These are phyloP conservation scores for Pedetes capensis DNA, from an alignment of 2,113 vertebrate genomes.

Conservation along the genomic window DNA sequence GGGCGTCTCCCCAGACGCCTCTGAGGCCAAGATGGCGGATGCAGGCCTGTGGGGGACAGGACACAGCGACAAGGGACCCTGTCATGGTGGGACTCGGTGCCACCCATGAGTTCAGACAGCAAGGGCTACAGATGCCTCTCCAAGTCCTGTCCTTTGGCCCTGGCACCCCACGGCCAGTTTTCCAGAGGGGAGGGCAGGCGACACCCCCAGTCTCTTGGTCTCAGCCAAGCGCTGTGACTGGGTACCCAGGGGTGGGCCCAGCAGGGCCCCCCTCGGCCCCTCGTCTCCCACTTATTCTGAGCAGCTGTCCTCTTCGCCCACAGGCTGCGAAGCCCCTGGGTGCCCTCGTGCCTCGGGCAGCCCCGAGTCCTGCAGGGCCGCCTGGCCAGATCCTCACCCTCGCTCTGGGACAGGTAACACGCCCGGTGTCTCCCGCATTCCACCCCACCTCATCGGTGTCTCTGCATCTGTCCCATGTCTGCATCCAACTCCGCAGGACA, in stretches of 20 bases:
- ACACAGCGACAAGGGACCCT: background rate
- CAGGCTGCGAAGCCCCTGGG: constrained; percentile 89
- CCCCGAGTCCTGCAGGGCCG: constrained; percentile 88
- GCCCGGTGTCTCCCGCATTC: constrained; percentile 66
- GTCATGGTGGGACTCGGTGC: background rate
- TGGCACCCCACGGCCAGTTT: rapidly evolving
- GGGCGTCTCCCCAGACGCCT: background rate
- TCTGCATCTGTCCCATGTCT: background rate
- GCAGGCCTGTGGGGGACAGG: background rate
- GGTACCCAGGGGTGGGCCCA: constrained; percentile 39
- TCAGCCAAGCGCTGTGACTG: background rate
- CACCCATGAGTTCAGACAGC: background rate
- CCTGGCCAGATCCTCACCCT: constrained; percentile 88
- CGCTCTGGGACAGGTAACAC: constrained; percentile 89
- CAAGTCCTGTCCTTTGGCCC: rapidly evolving
- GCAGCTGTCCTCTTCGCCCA: constrained; percentile 87
- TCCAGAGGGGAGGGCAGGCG: rapidly evolving
- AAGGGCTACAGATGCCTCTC: background rate
- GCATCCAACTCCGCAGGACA: background rate
- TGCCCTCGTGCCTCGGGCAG: constrained; percentile 87
- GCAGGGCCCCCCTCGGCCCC: constrained; percentile 17
- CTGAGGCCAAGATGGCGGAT: background rate
- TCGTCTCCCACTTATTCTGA: constrained; percentile 76
- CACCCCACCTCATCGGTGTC: background rate
- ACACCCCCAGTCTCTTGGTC: background rate